Percentiles rank a stretch among this genome's conserved stretches.
These are phyloP conservation scores for Agrochola macilenta DNA, from an alignment of 2,888 invertebrate species.

Conservation along the genomic window DNA sequence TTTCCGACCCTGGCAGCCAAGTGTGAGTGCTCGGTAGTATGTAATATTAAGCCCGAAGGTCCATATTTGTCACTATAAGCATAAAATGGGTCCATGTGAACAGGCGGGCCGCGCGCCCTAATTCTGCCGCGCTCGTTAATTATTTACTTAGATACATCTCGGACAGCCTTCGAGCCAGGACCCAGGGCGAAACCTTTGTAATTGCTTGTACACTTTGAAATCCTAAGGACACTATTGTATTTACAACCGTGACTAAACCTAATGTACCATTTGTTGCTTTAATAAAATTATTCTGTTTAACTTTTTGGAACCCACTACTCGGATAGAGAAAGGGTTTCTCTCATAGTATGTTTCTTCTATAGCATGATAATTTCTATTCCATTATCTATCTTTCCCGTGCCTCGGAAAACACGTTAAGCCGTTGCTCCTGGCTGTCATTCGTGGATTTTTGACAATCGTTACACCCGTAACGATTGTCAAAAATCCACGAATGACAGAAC, in stretches of 20 bases:
- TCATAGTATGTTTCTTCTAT: neutral
- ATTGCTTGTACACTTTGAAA: conserved; percentile 80
- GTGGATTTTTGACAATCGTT: no score
- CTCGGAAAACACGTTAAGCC: no score
- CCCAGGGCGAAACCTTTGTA: conserved; percentile 75
- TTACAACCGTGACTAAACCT: conserved; percentile 51
- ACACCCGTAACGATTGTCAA: no score
- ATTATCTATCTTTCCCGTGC: no score
- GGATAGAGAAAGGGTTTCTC: neutral
- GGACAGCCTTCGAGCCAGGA: conserved; percentile 70
- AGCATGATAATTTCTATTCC: no score
- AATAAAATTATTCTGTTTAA: conserved; percentile 33
- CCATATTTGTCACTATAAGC: conserved; percentile 81
- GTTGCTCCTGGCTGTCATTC: no score
- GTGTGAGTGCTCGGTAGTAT: conserved; percentile 67
- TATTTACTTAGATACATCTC: conserved; percentile 82
- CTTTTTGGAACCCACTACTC: neutral
- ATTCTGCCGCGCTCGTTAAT: conserved; percentile 82
- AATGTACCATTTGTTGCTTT: conserved; percentile 33
- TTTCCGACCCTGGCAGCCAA: conserved; percentile 68
- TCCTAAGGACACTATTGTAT: conserved; percentile 68
- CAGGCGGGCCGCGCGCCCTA: conserved; percentile 72
- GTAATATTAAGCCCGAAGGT: conserved; percentile 72
- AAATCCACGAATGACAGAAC: no score
- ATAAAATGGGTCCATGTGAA: conserved; percentile 74